Evolutionary conservation across 2,113 vertebrate species (phyloP), one percentile per base, ranked within the genome.

Genomic region (Puffinus mauretanicus): DNA sequence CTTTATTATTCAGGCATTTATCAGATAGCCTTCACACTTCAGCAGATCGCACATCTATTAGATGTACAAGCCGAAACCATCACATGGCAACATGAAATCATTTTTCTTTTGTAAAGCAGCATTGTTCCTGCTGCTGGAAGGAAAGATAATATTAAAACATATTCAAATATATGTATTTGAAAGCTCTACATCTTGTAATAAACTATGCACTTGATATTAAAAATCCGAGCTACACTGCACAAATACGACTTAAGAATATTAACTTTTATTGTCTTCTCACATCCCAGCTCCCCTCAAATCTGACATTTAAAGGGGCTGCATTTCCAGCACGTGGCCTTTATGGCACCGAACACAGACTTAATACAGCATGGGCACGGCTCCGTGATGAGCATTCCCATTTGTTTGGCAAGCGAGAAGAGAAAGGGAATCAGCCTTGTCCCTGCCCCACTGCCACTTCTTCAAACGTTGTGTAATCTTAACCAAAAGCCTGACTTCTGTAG

Each of bases 161-260:
- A 96, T 94, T 96, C 88, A 96, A 93, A 96, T 89, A 57, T 51
- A 90, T 52, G 94, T 96, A 88, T 88, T 88, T 62, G 79, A 62
- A 91, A 51, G 32, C 3, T 9, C 76, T 93, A 92, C 81, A 81
- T 73, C 88, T 85, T 95, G 95, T 92, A 85, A 93, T 88, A 97
- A 92, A 94, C 93, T 92, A 94, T 78, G 92, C 88, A 47, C 79
- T 91, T 21, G 21, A 95, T 97, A 95, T 95, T 94, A 95, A 94
- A 97, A 92, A 90, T 32, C 60, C 19, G 7, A 88, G 88, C 94
- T 83, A 82, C 5, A 0, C 93, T 73, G 62, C 89, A 95, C 84
- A 88, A 82, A 71, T n/a, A 65, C 3, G 16, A 77, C 58, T 90
- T 73, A 10, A 57, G 71, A 93, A 91, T 93, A 95, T 93, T 91